Evolutionary conservation across 2,113 vertebrate genomes (phyloP).

Genomic region (Gobius niger): DNA sequence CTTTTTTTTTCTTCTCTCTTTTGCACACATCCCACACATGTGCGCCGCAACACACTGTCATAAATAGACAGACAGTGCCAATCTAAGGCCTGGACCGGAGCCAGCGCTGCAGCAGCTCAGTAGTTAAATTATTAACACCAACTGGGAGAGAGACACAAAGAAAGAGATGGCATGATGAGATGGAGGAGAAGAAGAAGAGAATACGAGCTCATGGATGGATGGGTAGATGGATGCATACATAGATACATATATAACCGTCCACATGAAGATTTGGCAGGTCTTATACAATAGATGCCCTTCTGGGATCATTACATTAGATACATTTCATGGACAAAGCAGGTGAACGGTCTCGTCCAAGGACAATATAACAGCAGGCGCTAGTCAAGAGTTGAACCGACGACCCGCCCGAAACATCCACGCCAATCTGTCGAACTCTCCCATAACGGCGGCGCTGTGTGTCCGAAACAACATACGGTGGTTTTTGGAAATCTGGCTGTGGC

Average conservation of each 20-base stretch:
- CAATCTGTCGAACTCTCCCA: background rate
- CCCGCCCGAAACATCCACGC: background rate
- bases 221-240: background rate
- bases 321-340: too few species aligned
- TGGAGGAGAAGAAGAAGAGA: constrained; percentile 47
- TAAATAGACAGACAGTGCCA: constrained; percentile 74
- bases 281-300: background rate
- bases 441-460: constrained; percentile 39
- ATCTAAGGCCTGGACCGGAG: constrained; percentile 70
- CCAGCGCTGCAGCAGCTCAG: constrained; percentile 76
- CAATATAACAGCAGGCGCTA: too few species aligned
- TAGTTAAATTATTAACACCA: constrained; percentile 79
- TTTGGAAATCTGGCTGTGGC: background rate
- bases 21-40: constrained; percentile 72
- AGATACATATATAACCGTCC: background rate
- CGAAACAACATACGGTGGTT: constrained; percentile 24
- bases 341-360: too few species aligned
- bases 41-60: constrained; percentile 68
- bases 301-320: too few species aligned
- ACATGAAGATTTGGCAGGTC: background rate
- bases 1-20: background rate
- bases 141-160: constrained; percentile 73
- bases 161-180: constrained; percentile 59
- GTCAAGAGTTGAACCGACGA: background rate
- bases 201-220: background rate